Evolutionary conservation across 2,888 invertebrate species (phyloP), one percentile per base, ranked within the genome.

Genomic region (Tipula confusa): DNA sequence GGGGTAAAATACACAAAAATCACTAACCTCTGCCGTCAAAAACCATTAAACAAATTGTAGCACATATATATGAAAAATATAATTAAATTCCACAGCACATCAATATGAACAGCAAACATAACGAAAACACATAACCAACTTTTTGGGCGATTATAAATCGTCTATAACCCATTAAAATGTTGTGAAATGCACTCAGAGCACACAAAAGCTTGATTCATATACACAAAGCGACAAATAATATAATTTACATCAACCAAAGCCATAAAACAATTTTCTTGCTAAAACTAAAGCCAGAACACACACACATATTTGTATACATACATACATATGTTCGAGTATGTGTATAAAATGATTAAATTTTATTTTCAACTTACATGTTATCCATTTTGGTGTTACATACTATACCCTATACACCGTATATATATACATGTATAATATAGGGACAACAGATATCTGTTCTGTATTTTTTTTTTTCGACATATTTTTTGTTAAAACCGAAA

Each of bases 281-380:
- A 64, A 64, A 6, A 64, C 24, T 64, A 64, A 64, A 64, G 24
- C 43, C 64, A 11, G 7, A 64, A 5, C 2, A 33, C 64, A n/a
- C 64, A 64, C 64, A 64, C 24, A 33, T 6, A 31, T 6, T 5
- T 6, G 6, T 6, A 31, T 31, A 31, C 31, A 31, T 6, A 31
- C 31, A 31, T 11, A 33, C 38, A 38, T 4, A 38, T 13, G 13
- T 13, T 13, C 64, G n/a, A n/a, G n/a, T n/a, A n/a, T n/a, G n/a
- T n/a, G n/a, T n/a, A 64, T 64, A 64, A 64, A 64, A 64, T 64
- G 24, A 64, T 64, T 64, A 64, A 64, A 64, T 64, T 64, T 64
- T 24, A 24, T 64, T 24, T 64, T 64, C 64, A 9, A 64, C 7
- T 6, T 43, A 43, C 43, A 43, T 18, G 15, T 24, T 64, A 24